Base-by-base conservation (phyloP, 1,140 invertebrate species). In the Drosophila ficusphila region DNA sequence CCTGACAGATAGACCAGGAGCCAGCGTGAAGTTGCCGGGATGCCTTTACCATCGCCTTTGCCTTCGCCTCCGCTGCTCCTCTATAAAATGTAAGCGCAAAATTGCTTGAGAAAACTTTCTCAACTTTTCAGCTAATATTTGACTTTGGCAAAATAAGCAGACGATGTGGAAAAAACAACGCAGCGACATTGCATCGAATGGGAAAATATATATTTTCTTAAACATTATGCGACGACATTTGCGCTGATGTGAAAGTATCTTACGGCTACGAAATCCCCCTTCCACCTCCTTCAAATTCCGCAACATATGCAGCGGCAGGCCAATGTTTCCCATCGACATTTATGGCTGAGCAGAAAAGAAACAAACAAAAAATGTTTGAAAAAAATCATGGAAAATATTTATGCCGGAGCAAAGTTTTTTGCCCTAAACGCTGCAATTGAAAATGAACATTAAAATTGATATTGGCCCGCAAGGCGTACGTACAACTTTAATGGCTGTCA, bases 61-160 rank as follows among this genome's bases (percentile, higher is more conserved):
- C 23, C n/a, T n/a, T n/a, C 18, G 33, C 34, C 29, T 7, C 25
- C 14, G 18, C 46, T 49, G 42, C 33, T 34, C 3, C 60, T 62
- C n/a, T 34, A 60, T 74, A 88, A 88, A 86, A 86, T 88, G 82
- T 88, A 86, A 86, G 83, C 74, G 83, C 76, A 88, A 88, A 88
- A 88, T 88, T 88, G 82, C 82, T 88, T 89, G 82, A 68, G 82
- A 89, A 89, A 88, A 88, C 83, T 88, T 88, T 88, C 78, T 89
- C 82, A 88, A 88, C 82, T 88, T 88, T 88, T 88, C 82, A 88
- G 82, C 82, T 88, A 88, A 88, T 88, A 88, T 88, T 88, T 88
- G 82, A 89, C 82, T 88, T 88, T 88, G 68, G 61, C 78, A 82
- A 86, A 86, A 86, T 86, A 88, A 88, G 82, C 68, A 89, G 82